Evolutionary conservation across 2,888 invertebrate species (phyloP).

Genomic region (Drosophila histrio): DNA sequence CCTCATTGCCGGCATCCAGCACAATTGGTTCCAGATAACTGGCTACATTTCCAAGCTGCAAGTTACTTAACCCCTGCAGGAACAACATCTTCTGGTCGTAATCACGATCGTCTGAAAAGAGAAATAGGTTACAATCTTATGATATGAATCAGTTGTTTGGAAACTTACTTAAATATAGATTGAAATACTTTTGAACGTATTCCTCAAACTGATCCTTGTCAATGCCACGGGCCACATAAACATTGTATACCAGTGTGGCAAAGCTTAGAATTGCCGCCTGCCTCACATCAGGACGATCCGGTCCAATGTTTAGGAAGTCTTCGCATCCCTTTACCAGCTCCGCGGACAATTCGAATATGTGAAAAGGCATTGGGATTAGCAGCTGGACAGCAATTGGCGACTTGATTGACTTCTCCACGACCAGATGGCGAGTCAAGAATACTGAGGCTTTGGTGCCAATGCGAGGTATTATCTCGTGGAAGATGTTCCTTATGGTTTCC

Average conservation of each 20-base stretch:
- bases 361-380: conserved; percentile 89
- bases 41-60: conserved; percentile 86
- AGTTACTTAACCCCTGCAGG: conserved; percentile 89
- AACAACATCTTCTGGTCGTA: conserved; percentile 89
- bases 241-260: conserved; percentile 88
- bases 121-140: neutral
- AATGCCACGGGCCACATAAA: conserved; percentile 85
- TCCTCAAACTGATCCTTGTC: conserved; percentile 88
- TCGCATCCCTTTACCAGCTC: conserved; percentile 86
- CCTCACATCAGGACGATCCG: conserved; percentile 85
- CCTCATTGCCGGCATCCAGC: conserved; percentile 84
- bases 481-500: conserved; percentile 90
- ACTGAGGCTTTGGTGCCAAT: conserved; percentile 88
- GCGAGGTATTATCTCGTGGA: conserved; percentile 89
- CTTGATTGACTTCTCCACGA: conserved; percentile 87
- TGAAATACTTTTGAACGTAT: conserved; percentile 89
- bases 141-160: neutral
- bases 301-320: conserved; percentile 84
- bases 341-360: conserved; percentile 86
- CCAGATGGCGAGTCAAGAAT: conserved; percentile 87
- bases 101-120: conserved; percentile 86
- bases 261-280: conserved; percentile 89
- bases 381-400: conserved; percentile 88
- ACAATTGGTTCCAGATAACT: conserved; percentile 86
- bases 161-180: conserved; percentile 88